These are phyloP conservation scores for Lacerta agilis DNA, from an alignment of 2,797 vertebrate genomes.

Conservation along the genomic window DNA sequence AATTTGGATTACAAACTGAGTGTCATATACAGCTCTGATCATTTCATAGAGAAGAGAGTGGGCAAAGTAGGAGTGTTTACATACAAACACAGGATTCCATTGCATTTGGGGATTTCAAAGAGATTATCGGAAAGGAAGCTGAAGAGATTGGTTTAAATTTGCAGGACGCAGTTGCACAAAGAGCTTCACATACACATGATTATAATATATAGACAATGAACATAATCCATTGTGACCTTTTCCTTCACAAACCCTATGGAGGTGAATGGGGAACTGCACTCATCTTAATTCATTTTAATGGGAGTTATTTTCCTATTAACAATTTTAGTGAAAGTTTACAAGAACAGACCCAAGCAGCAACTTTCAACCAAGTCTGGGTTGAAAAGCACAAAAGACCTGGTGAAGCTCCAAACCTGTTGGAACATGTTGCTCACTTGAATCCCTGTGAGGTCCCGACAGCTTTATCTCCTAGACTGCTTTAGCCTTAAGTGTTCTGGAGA, in stretches of 20 bases:
- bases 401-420: not conserved
- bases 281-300: not conserved
- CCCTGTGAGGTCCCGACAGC: not conserved
- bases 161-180: not conserved
- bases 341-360: not conserved
- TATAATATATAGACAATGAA: not conserved
- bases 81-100: not conserved
- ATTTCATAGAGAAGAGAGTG: not conserved
- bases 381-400: not conserved
- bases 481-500: not conserved
- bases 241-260: not conserved
- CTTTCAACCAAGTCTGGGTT: not conserved
- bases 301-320: not conserved
- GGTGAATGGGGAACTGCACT: not conserved
- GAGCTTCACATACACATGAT: constrained; percentile 4
- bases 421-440: not conserved
- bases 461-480: not conserved
- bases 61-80: not conserved
- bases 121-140: not conserved
- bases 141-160: constrained; percentile 8
- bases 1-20: constrained; percentile 2
- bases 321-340: not conserved
- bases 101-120: constrained; percentile 13
- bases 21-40: not conserved
- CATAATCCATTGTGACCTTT: not conserved